Evolutionary conservation across 2,797 vertebrate species (phyloP), one percentile per base, ranked within the genome.

Genomic region (Toxotes lorentzi): DNA sequence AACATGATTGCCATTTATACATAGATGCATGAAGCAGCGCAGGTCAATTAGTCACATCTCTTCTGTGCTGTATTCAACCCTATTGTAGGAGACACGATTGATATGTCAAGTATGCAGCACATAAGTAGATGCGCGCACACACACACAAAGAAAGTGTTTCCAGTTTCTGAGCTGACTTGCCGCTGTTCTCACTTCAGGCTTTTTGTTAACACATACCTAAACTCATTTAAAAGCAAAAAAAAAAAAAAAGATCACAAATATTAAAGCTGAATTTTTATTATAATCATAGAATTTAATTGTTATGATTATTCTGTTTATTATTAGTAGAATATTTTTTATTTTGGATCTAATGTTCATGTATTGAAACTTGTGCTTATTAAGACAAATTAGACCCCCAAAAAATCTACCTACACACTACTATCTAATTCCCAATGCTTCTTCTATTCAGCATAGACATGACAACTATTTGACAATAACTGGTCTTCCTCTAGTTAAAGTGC

Each of bases 11-110:
- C 63, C 77, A 82, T 86, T 84, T 82, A 66, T 73, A 72, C 59
- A 24, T 40, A 61, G 68, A 83, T 85, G 80, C 57, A 65, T 64
- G 74, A 50, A 32, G 65, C 23, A 56, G 74, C 5, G 11, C 61
- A 62, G 81, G 78, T 86, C 75, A 84, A 76, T 87, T 88, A 84
- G 76, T 89, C 70, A 73, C 56, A 76, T 71, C 51, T 64, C 70
- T 24, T 30, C 27, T n/a, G 38, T 56, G 17, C 59, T 73, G 73
- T 73, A 41, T 83, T 83, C 70, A 74, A 72, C 45, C 69, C 70
- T 45, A 56, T 53, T 32, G 53, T 70, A 51, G 43, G 67, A 76
- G 58, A 70, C 59, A 70, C 16, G 19, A 57, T 48, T 71, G 50
- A 23, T 54, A 67, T 81, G 71, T 78, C 70, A 85, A 79, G 56